Conservation (phyloP, 1,140 invertebrate genomes). For the Phymastichus coffea region DNA sequence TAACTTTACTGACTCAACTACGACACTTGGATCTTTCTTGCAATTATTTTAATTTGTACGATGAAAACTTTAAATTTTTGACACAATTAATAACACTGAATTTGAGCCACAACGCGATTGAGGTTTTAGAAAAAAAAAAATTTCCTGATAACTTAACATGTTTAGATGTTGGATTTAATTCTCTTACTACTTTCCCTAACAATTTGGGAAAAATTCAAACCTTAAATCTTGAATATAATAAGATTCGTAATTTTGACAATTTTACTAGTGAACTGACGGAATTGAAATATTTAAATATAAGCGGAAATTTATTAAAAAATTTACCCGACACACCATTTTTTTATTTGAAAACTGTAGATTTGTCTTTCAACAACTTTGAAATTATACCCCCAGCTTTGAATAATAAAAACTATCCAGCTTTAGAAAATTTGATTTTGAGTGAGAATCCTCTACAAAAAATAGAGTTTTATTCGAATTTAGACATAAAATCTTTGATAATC, state of each 20-base stretch:
- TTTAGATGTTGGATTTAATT: constrained; percentile 29
- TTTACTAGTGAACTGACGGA: constrained; percentile 21
- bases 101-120: constrained; percentile 35
- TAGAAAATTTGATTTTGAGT: constrained; percentile 37
- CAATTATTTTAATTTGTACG: constrained; percentile 35
- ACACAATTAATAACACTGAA: constrained; percentile 31
- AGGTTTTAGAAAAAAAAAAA: constrained; percentile 24
- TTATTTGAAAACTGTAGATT: constrained; percentile 53
- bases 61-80: constrained; percentile 25
- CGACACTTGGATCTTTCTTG: constrained; percentile 38
- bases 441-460: constrained; percentile 41
- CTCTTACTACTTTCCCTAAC: constrained; percentile 17
- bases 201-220: constrained; percentile 25
- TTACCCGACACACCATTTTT: constrained; percentile 35
- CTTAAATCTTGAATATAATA: constrained; percentile 37
- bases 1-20: constrained; percentile 27
- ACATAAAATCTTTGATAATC: constrained; percentile 35
- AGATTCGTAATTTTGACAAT: constrained; percentile 28
- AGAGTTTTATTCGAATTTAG: constrained; percentile 34
- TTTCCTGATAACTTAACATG: constrained; percentile 26
- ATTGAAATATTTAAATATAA: constrained; percentile 41
- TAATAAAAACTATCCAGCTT: constrained; percentile 37
- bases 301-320: constrained; percentile 36
- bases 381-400: constrained; percentile 39
- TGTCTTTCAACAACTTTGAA: constrained; percentile 58